Conservation (phyloP, 2,888 invertebrate genomes). For the Drosophila rubida region DNA sequence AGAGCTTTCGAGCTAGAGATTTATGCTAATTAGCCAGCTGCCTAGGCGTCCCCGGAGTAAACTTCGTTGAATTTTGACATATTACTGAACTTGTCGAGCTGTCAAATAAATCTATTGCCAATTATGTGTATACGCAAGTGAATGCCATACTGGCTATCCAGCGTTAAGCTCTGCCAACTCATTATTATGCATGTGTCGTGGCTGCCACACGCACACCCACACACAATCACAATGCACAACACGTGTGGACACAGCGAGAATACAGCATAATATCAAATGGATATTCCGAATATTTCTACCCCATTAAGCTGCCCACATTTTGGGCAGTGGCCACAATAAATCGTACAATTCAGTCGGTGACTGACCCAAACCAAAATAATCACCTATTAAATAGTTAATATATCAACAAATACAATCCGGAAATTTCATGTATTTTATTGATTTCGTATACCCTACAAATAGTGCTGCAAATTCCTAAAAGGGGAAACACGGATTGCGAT, state of each 20-base stretch:
- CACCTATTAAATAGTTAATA: conserved; percentile 37
- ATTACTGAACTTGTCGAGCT: background rate
- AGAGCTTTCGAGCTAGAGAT: conserved; percentile 17
- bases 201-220: conserved; percentile 2
- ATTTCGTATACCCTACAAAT: conserved; percentile 12
- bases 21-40: conserved; percentile 34
- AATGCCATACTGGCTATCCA: background rate
- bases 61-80: conserved; percentile 22
- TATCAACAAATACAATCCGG: conserved; percentile 25
- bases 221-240: background rate
- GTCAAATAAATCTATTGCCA: conserved; percentile 17
- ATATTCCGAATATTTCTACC: conserved; percentile 19
- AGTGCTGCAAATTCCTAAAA: background rate
- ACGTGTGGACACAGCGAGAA: conserved; percentile 2
- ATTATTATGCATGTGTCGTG: conserved; percentile 35
- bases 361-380: conserved; percentile 26
- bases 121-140: conserved; percentile 12
- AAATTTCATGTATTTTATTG: conserved; percentile 46
- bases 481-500: background rate
- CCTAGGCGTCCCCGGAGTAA: conserved; percentile 1
- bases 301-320: conserved; percentile 6
- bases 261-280: conserved; percentile 5
- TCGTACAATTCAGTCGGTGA: conserved; percentile 20
- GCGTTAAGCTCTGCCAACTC: conserved; percentile 25
- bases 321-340: conserved; percentile 19